Percentiles rank a stretch among this genome's conserved stretches.
These are phyloP conservation scores for Wiebesia pumilae DNA, from an alignment of 1,140 invertebrate genomes.

Conservation along the genomic window DNA sequence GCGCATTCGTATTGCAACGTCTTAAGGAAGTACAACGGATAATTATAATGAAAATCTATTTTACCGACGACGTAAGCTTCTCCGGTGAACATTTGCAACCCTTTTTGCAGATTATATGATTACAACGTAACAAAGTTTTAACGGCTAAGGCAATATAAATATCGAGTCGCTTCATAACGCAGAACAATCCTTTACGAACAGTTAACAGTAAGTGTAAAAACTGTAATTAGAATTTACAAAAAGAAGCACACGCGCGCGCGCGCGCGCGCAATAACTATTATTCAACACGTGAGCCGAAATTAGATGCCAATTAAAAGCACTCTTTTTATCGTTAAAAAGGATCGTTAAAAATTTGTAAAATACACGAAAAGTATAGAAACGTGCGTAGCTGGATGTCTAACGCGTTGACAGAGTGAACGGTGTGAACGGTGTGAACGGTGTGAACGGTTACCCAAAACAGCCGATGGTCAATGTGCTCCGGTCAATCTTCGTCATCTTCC, in stretches of 20 bases:
- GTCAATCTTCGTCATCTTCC: slow-evolving; percentile 47
- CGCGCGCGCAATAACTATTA: background rate
- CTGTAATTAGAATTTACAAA: background rate
- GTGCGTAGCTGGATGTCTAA: too few relatives aligned
- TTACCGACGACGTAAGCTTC: background rate
- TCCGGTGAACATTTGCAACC: background rate
- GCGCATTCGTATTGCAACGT: background rate
- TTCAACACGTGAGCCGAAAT: background rate
- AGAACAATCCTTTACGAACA: background rate
- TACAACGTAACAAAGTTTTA: background rate
- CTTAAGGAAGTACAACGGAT: background rate
- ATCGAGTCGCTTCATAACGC: background rate
- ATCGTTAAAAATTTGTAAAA: background rate
- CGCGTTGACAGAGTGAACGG: background rate
- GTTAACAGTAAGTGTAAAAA: background rate
- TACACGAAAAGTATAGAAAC: background rate
- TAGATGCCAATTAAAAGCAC: background rate
- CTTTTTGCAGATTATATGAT: background rate
- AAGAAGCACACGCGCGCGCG: too few relatives aligned
- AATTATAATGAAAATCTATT: slow-evolving; percentile 23
- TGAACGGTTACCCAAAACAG: slow-evolving; percentile 6
- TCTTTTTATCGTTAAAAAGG: background rate
- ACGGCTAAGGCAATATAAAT: background rate
- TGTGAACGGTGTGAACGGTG: too few relatives aligned
- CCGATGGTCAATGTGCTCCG: slow-evolving; percentile 40